Conservation (phyloP, 1,140 invertebrate species). For the Aplysia californica region DNA sequence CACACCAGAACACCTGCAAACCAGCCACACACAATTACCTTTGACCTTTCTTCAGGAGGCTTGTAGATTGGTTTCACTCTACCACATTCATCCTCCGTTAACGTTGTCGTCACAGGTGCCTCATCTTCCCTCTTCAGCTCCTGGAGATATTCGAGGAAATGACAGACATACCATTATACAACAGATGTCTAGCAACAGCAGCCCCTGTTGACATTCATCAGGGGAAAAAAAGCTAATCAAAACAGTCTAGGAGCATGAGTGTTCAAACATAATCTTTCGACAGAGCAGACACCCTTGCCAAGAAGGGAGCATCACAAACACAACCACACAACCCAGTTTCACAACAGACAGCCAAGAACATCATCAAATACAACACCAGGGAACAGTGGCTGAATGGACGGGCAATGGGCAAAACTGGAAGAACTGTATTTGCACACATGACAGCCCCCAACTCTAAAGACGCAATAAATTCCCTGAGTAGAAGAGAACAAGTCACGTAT, state of each 20-base stretch:
- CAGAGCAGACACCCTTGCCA: too few species aligned
- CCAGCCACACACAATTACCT: conserved; percentile 47
- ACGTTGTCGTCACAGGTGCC: neutral
- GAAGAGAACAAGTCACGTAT: too few species aligned
- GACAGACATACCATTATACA: neutral
- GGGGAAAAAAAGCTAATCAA: neutral
- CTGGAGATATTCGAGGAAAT: conserved; percentile 19
- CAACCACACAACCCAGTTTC: too few species aligned
- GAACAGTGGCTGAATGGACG: too few species aligned
- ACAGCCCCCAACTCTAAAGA: too few species aligned
- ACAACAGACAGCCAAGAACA: too few species aligned
- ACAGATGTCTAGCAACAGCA: neutral
- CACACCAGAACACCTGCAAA: too few species aligned
- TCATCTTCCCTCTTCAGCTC: conserved; percentile 46
- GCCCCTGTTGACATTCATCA: neutral
- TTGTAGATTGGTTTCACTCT: conserved; percentile 61
- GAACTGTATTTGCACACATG: too few species aligned
- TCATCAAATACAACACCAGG: too few species aligned
- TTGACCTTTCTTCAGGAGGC: conserved; percentile 53
- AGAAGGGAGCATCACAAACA: too few species aligned
- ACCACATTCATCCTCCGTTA: conserved; percentile 32
- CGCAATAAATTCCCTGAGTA: too few species aligned
- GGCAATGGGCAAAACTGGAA: too few species aligned
- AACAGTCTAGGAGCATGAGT: neutral
- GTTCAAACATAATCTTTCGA: neutral